Evolutionary conservation across 2,113 vertebrate genomes (phyloP).

Genomic region (Heterotilapia buettikoferi): DNA sequence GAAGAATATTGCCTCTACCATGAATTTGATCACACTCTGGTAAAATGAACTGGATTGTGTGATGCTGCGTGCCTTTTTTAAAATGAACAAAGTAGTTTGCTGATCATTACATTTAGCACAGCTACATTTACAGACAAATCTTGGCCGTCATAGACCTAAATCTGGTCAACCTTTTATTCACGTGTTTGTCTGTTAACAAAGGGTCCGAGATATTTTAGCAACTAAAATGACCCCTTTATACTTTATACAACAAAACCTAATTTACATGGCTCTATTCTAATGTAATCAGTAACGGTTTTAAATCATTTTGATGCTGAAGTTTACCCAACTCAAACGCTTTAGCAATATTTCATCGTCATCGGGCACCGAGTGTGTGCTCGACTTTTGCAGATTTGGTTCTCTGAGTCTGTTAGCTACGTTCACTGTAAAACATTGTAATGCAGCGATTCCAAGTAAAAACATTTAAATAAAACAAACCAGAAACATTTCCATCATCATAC

Average conservation of each 20-base stretch:
- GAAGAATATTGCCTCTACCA: neutral
- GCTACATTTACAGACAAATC: neutral
- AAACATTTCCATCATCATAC: neutral
- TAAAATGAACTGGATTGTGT: neutral
- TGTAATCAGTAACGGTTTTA: neutral
- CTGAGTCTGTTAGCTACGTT: neutral
- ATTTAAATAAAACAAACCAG: neutral
- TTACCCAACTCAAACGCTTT: neutral
- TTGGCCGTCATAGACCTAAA: neutral
- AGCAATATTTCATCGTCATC: neutral
- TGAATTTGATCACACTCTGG: neutral
- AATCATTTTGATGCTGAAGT: neutral
- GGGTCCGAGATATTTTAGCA: neutral
- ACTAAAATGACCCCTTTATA: neutral
- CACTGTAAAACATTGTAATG: neutral
- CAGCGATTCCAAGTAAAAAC: neutral
- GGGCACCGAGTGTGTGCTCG: accelerated
- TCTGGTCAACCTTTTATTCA: neutral
- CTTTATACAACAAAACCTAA: neutral
- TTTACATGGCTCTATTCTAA: neutral
- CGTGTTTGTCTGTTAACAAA: neutral
- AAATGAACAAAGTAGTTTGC: neutral
- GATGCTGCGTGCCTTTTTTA: neutral
- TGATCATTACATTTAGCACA: neutral
- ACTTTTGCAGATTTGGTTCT: neutral